These are phyloP conservation scores for Sminthurides aquaticus DNA, from an alignment of 2,888 invertebrate genomes.

Conservation along the genomic window DNA sequence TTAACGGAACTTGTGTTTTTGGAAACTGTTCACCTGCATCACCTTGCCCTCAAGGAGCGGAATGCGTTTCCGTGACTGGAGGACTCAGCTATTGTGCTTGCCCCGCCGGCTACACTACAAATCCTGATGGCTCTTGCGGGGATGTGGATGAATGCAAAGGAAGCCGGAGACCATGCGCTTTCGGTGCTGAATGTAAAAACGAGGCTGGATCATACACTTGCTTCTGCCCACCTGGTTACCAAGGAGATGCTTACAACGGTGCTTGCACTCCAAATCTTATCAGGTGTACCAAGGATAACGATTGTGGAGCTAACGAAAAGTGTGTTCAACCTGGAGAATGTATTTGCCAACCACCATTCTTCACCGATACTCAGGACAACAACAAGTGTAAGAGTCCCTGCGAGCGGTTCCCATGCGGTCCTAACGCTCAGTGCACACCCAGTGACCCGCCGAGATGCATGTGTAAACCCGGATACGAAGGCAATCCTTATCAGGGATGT, in stretches of 20 bases:
- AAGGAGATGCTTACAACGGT: constrained; percentile 57
- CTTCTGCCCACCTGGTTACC: constrained; percentile 70
- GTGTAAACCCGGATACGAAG: constrained; percentile 78
- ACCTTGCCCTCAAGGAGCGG: constrained; percentile 75
- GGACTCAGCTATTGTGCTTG: constrained; percentile 89
- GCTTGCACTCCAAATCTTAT: constrained; percentile 75
- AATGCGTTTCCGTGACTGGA: constrained; percentile 81
- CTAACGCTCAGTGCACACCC: constrained; percentile 81
- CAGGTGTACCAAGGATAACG: constrained; percentile 70
- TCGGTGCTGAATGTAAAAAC: constrained; percentile 79
- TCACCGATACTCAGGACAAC: constrained; percentile 69
- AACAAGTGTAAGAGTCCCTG: constrained; percentile 88
- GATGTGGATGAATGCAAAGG: constrained; percentile 78
- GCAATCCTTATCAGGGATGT: constrained; percentile 72
- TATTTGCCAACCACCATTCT: constrained; percentile 78
- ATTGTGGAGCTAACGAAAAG: constrained; percentile 78
- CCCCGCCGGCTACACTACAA: constrained; percentile 67
- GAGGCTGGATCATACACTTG: constrained; percentile 69
- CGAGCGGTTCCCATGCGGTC: constrained; percentile 80
- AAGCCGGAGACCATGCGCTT: constrained; percentile 69
- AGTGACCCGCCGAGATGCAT: constrained; percentile 82
- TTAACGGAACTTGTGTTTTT: constrained; percentile 73
- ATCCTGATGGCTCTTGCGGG: constrained; percentile 69
- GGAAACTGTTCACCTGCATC: constrained; percentile 74
- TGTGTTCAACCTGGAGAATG: constrained; percentile 88